These are phyloP conservation scores for Hystrix brachyura DNA, from an alignment of 2,113 vertebrate species.

Conservation along the genomic window DNA sequence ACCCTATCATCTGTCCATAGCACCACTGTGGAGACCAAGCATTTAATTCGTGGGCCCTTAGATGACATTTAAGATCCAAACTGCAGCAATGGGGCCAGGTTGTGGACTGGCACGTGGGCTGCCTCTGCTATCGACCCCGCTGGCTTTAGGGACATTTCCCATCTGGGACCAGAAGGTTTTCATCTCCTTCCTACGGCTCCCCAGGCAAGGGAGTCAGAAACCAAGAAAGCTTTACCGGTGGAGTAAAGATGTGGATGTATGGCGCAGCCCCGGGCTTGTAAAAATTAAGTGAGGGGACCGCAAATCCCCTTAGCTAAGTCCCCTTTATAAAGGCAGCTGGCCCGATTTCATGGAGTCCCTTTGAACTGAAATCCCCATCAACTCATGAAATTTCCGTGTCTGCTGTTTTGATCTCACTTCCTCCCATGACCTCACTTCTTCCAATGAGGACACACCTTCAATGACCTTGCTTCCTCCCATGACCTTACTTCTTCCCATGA, in stretches of 20 bases:
- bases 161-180: conserved; percentile 58
- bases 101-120: fast-evolving
- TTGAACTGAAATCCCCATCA: conserved; percentile 37
- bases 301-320: neutral
- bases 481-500: no score
- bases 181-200: conserved; percentile 61
- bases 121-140: neutral
- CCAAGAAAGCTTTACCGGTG: conserved; percentile 44
- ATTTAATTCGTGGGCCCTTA: neutral
- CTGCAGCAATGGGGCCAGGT: neutral
- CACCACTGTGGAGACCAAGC: neutral
- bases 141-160: conserved; percentile 17
- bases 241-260: neutral
- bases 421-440: no score
- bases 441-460: no score
- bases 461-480: no score
- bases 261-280: neutral
- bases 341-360: neutral
- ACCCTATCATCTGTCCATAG: no score
- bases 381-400: neutral
- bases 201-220: conserved; percentile 71
- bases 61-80: no score
- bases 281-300: neutral
- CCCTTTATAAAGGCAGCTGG: neutral
- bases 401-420: no score